Evolutionary conservation across 2,888 invertebrate species (phyloP), one percentile per base, ranked within the genome.

Genomic region (Eilema caniola): DNA sequence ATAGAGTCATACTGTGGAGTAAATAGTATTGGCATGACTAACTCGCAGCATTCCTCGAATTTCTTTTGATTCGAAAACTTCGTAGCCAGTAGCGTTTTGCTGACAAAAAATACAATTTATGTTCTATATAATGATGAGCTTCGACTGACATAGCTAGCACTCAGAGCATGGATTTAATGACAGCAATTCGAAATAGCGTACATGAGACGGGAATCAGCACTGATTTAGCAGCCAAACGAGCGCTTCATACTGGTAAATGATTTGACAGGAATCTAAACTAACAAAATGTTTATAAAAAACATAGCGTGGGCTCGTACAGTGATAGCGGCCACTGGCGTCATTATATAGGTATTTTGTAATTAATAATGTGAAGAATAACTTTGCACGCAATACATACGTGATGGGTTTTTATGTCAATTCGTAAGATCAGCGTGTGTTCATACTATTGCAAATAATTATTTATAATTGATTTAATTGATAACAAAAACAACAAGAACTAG

Each of bases 311-410:
- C 47, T 64, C 11, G 68, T 65, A 59, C 63, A 59, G 60, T 76
- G 83, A 83, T 83, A 82, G 83, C 84, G 82, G 80, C 83, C 82
- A 82, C 81, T 79, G 86, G 79, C 72, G 78, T 75, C 89, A 91
- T 92, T 90, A 89, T 82, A 86, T 84, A 87, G 86, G 82, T 86
- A 89, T 89, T 83, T 57, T 82, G 86, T 86, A 86, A 87, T 88
- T 87, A 88, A 83, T 82, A 84, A 83, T 81, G 86, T 84, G 82
- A 85, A 84, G 75, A 74, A 80, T 80, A 76, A 68, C 72, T 57
- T 56, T 78, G 71, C 83, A 82, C 81, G 81, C 79, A 73, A 83
- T 78, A 79, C 75, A n/a, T 53, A 53, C 53, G 76, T 69, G 75
- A 76, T 74, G 76, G 76, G 62, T 81, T 78, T 80, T 83, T 83